Evolutionary conservation across 2,888 invertebrate species (phyloP).

Genomic region (Drosophila koepferae): DNA sequence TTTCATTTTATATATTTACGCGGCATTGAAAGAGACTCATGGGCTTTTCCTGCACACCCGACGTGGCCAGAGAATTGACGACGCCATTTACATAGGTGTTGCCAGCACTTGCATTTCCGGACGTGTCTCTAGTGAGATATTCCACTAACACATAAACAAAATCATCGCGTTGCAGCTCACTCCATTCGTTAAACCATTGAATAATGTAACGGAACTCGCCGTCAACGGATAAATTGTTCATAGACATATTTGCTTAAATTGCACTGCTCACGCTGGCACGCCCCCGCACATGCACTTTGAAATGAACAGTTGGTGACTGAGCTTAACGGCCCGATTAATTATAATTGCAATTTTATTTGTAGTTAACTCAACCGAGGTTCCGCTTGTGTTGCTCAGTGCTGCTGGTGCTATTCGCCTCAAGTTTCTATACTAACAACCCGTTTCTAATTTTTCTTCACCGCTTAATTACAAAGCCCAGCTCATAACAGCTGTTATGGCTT

Average conservation of each 20-base stretch:
- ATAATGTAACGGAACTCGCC: constrained; percentile 92
- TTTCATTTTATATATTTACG: constrained; percentile 85
- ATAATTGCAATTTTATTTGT: constrained; percentile 12
- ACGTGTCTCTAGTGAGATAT: constrained; percentile 85
- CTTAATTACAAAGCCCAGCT: constrained; percentile 64
- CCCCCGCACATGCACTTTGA: constrained; percentile 47
- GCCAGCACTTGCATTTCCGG: constrained; percentile 70
- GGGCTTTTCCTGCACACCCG: constrained; percentile 90
- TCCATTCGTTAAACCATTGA: constrained; percentile 96
- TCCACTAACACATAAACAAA: constrained; percentile 92
- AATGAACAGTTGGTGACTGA: constrained; percentile 19
- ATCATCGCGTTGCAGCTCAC: constrained; percentile 94
- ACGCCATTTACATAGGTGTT: constrained; percentile 90
- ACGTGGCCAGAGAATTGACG: constrained; percentile 88
- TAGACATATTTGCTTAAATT: constrained; percentile 85
- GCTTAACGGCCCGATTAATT: constrained; percentile 1
- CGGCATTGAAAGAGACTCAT: constrained; percentile 93
- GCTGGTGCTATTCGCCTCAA: constrained; percentile 33
- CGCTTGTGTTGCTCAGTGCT: constrained; percentile 26
- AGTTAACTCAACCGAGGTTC: constrained; percentile 16
- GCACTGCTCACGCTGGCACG: constrained; percentile 36
- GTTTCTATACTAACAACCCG: constrained; percentile 69
- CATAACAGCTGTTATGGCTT: constrained; percentile 59
- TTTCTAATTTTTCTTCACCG: constrained; percentile 59
- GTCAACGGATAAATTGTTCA: constrained; percentile 87